phyloP scores from a whole-genome alignment of 64 coral and sea anemone genomes.

The Pocillopora damicornis region DNA sequence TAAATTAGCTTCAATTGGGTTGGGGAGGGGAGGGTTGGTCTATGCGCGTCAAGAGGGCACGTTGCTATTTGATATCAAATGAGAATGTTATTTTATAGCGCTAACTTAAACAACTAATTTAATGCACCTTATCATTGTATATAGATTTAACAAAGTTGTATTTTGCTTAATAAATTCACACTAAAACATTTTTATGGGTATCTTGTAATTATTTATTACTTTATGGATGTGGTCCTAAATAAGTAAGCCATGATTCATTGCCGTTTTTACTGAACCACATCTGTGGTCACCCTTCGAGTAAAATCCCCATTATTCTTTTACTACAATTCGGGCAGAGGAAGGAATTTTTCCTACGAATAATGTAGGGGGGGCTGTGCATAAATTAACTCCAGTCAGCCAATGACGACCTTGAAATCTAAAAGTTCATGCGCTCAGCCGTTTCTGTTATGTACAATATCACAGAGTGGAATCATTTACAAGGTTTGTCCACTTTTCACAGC shows the following conservation, averaged over 20 bases:
- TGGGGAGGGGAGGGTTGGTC: not conserved
- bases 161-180: conserved; percentile 40
- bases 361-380: no score
- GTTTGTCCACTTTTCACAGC: conserved; percentile 12
- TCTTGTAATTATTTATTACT: no score
- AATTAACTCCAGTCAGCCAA: no score
- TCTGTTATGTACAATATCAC: not conserved
- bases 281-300: no score
- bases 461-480: not conserved
- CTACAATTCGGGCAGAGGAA: no score
- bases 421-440: not conserved
- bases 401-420: not conserved
- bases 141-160: conserved; percentile 38
- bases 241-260: no score
- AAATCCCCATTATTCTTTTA: no score
- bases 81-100: conserved; percentile 27
- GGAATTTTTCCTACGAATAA: no score
- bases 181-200: not conserved
- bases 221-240: no score
- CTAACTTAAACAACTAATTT: conserved; percentile 14
- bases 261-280: no score
- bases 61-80: not conserved
- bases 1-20: not conserved
- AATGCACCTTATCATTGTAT: not conserved
- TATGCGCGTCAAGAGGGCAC: not conserved